Base-by-base conservation (phyloP, 1,140 invertebrate species). In the Bemisia tabaci region DNA sequence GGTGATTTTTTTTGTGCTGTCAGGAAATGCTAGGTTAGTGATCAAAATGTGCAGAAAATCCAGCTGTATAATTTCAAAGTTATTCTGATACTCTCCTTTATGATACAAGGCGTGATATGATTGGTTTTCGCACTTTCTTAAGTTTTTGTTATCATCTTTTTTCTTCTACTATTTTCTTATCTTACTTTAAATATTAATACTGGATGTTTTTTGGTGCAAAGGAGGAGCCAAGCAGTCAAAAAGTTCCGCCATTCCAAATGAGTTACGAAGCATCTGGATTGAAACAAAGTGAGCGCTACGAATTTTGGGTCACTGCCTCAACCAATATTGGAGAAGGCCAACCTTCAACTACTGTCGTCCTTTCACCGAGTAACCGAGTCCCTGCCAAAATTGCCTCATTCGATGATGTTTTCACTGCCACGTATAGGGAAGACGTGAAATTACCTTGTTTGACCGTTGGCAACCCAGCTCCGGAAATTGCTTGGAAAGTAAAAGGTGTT, bases 301-400 rank as follows among this genome's bases (percentile, higher is more conserved):
- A 95, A 76, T 95, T 96, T 78, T 95, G 92, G 92, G 92, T 96
- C 0, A 95, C 92, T 17, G 92, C 92, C 58, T 92, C 90, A 61
- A 96, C 93, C 0, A 89, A 89, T 67, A 94, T 95, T 73, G 93
- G 93, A 5, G 93, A 95, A 84, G 92, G 93, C 58, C 88, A 92
- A 79, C 83, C 88, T 59, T 94, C 91, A 25, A 89, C 91, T 72
- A 88, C 88, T 64, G 91, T 92, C 48, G 86, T 86, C 11, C 84
- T 92, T 66, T 87, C 88, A 72, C 90, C 91, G 24, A 91, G 86
- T 69, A 86, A 85, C 69, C 88, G 90, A 82, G 93, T 95, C 69
- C 93, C 94, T 61, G 91, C 92, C 5, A 93, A 92, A 76, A 94
- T 94, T 71, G 91, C 91, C 59, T 94, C 91, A 0, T 95, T 95